phyloP scores from a whole-genome alignment of 1,140 invertebrate genomes.

The Cherax quadricarinatus region DNA sequence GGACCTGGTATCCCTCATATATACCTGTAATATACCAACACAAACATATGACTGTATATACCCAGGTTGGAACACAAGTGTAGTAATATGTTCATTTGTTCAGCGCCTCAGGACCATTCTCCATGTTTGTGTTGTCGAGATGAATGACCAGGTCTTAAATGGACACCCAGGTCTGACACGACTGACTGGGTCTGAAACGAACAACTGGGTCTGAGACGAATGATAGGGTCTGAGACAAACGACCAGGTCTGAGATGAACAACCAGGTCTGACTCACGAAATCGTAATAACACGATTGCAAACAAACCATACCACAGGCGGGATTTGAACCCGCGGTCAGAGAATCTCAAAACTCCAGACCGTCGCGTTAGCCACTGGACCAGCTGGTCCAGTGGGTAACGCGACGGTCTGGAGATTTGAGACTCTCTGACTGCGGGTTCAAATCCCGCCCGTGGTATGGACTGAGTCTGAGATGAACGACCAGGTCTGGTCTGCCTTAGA shows the following conservation, averaged over 20 bases:
- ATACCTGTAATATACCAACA: slow-evolving; percentile 64
- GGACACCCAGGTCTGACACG: not conserved
- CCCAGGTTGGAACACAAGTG: slow-evolving; percentile 50
- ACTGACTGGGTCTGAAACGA: not conserved
- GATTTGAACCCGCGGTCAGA: too few relatives aligned
- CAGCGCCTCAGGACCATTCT: slow-evolving; percentile 15
- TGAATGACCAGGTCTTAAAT: slow-evolving; percentile 15
- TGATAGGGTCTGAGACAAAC: not conserved
- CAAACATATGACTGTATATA: slow-evolving; percentile 63
- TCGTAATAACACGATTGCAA: too few relatives aligned
- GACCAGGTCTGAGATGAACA: too few relatives aligned
- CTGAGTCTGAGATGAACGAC: not conserved
- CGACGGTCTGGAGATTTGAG: too few relatives aligned
- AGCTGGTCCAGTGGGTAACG: too few relatives aligned
- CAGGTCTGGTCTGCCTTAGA: too few relatives aligned
- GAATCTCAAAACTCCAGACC: too few relatives aligned
- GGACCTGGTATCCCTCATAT: slow-evolving; percentile 33
- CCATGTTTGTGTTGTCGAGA: slow-evolving; percentile 15
- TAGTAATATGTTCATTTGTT: slow-evolving; percentile 40
- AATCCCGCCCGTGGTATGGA: too few relatives aligned
- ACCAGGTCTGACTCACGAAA: too few relatives aligned
- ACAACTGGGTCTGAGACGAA: not conserved
- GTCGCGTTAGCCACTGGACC: too few relatives aligned
- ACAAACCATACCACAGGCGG: too few relatives aligned
- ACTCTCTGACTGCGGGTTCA: too few relatives aligned